Evolutionary conservation across 1,140 invertebrate genomes (phyloP), one percentile per base, ranked within the genome.

Genomic region (Pentalonia nigronervosa): DNA sequence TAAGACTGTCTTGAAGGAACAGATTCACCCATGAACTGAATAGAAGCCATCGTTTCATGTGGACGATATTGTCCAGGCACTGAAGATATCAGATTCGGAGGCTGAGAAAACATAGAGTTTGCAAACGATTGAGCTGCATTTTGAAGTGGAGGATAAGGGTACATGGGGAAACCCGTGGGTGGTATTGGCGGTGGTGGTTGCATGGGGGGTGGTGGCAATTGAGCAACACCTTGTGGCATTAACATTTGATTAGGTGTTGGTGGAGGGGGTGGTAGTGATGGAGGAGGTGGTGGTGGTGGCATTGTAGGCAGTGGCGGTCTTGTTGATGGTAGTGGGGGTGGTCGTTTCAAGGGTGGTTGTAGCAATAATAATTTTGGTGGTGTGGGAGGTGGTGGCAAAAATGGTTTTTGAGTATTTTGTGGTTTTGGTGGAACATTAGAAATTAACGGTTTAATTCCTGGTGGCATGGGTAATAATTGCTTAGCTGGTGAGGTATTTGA

Each of bases 101-200:
- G 91, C 34, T 93, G 91, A n/a, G 67, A 53, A 93, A 56, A 93
- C 48, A 93, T 86, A 41, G 76, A n/a, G 48, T 93, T 93, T 9
- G 81, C 21, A 56, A 41, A 93, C 0, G 89, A 67, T 84, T 93
- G 91, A 3, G 50, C 3, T 53, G 76, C 7, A 86, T 93, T 92
- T 92, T 36, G 47, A 36, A 81, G 91, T 20, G 81, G 81, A 30
- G 48, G 8, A 81, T 84, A 76, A 53, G 48, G 81, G 6, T 86
- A 93, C 48, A 93, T 93, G 0, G 93, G 93, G 17, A 91, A 90
- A 48, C 50, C 76, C 48, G 48, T 9, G 50, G 89, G 89, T 17
- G 89, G 89, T 81, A 90, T 91, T 84, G 89, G 93, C n/a, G 91
- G 81, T 14, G 67, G 67, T 11, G 93, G 93, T 89, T 93, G 87